A percentile compares a stretch with the other conserved stretches of the same genome.
Evolutionary conservation across 1,140 invertebrate genomes (phyloP).

Genomic region (Zaprionus ornatus): DNA sequence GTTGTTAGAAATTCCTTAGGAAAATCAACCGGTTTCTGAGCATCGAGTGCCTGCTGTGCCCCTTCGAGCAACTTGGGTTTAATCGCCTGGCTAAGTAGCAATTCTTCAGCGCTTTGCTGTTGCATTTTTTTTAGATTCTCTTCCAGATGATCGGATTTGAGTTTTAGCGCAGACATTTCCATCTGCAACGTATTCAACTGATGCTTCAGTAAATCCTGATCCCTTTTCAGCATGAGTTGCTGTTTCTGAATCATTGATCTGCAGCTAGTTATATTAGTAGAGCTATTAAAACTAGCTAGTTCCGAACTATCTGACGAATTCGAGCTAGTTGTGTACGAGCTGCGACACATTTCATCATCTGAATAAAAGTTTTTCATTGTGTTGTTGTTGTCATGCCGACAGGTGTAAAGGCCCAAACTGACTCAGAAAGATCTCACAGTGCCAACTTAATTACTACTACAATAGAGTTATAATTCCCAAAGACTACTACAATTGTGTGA

Average conservation of each 20-base stretch:
- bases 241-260: not conserved
- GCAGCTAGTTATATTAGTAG: not conserved
- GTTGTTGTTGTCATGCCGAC: not conserved
- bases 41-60: conserved; percentile 17
- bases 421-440: not conserved
- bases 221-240: not conserved
- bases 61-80: conserved; percentile 26
- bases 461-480: no score
- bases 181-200: conserved; percentile 37
- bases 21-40: conserved; percentile 38
- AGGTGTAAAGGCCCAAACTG: not conserved
- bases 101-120: not conserved
- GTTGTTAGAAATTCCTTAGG: conserved; percentile 39
- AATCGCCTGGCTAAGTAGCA: conserved; percentile 5
- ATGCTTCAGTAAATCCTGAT: conserved; percentile 8
- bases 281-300: not conserved
- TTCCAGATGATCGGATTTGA: conserved; percentile 34
- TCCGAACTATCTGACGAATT: not conserved
- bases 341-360: not conserved
- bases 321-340: not conserved
- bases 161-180: conserved; percentile 31
- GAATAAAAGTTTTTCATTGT: not conserved
- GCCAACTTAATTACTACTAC: not conserved
- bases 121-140: not conserved
- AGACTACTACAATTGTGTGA: no score